Percentiles rank a stretch among this genome's conserved stretches.
phyloP scores from a whole-genome alignment of 2,888 invertebrate species.

The Pristionchus exspectatus region DNA sequence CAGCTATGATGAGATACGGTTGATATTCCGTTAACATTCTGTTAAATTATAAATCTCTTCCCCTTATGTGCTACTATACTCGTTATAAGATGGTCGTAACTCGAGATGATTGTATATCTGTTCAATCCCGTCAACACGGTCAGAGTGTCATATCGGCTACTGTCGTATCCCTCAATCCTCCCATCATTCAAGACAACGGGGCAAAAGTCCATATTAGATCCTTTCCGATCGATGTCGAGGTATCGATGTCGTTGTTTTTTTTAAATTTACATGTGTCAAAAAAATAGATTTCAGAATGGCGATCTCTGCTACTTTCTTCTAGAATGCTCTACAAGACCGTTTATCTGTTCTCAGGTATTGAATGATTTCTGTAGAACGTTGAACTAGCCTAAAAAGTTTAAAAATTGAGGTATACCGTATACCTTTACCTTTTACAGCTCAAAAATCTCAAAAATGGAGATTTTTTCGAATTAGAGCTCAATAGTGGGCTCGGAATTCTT shows the following conservation, averaged over 20 bases:
- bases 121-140: constrained; percentile 6
- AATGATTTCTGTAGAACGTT: too few relatives aligned
- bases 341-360: not conserved
- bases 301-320: constrained; percentile 53
- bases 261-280: not conserved
- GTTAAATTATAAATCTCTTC: not conserved
- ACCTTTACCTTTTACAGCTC: too few relatives aligned
- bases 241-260: constrained; percentile 15
- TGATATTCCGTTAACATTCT: not conserved
- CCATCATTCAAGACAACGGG: constrained; percentile 37
- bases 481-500: too few relatives aligned
- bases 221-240: constrained; percentile 33
- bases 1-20: not conserved
- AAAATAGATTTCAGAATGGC: constrained; percentile 23
- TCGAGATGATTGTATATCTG: constrained; percentile 49
- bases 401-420: too few relatives aligned
- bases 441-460: too few relatives aligned
- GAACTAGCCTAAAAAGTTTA: too few relatives aligned
- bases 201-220: not conserved
- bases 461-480: too few relatives aligned
- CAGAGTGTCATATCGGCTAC: constrained; percentile 40
- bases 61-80: not conserved
- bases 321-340: constrained; percentile 36
- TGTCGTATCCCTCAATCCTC: constrained; percentile 42
- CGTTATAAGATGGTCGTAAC: constrained; percentile 22